Evolutionary conservation across 2,113 vertebrate species (phyloP).

Genomic region (Naja naja): DNA sequence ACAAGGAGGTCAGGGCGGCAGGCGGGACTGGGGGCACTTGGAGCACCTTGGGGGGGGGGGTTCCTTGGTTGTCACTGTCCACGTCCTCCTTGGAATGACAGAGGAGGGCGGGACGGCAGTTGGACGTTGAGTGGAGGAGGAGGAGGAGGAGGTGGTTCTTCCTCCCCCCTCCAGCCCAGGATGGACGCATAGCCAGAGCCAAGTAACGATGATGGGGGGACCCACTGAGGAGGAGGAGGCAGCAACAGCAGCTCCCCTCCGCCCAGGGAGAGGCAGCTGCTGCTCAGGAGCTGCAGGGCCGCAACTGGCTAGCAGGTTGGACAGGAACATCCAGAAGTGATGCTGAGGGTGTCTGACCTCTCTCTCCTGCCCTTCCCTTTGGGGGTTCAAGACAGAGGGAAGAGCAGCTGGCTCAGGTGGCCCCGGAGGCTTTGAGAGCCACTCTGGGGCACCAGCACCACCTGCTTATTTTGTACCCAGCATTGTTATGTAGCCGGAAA

Average conservation of each 20-base stretch:
- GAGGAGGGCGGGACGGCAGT: rapidly evolving
- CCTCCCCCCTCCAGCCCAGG: not conserved
- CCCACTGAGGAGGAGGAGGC: not conserved
- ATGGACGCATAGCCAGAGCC: not conserved
- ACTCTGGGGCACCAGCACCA: not conserved
- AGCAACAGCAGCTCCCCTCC: not conserved
- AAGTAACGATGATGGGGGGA: not conserved
- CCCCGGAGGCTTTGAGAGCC: not conserved
- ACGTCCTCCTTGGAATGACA: not conserved
- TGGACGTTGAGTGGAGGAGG: not conserved
- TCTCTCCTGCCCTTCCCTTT: not conserved
- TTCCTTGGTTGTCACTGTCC: not conserved
- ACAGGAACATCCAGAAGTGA: not conserved
- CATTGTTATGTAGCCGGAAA: not conserved
- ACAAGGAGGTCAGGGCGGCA: not conserved
- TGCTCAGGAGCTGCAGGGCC: not conserved
- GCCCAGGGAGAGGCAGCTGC: not conserved
- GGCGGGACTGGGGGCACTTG: no score
- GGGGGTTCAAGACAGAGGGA: not conserved
- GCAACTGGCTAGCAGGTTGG: not conserved
- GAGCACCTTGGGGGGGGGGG: not conserved
- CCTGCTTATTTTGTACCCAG: not conserved
- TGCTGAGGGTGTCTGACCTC: not conserved
- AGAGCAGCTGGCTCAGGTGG: not conserved
- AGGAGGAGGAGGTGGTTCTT: not conserved